Evolutionary conservation across 2,113 vertebrate genomes (phyloP).

Genomic region (Marcusenius ussheri): DNA sequence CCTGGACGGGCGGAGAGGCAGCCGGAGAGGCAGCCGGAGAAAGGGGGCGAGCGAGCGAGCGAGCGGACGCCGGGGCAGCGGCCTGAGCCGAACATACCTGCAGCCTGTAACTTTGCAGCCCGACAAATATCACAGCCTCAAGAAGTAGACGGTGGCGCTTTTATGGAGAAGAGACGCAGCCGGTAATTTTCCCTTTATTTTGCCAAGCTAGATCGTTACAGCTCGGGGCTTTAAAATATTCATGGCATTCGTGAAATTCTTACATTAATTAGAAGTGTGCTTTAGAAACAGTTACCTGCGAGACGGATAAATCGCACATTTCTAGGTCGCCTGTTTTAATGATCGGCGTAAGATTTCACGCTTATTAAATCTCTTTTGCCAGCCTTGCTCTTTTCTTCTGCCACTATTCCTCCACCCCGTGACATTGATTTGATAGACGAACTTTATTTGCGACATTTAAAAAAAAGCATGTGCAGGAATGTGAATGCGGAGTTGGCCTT

Average conservation of each 20-base stretch:
- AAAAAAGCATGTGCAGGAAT: slow-evolving; percentile 5
- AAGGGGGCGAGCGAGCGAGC: slow-evolving; percentile 9
- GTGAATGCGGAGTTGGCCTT: background rate
- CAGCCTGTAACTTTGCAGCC: slow-evolving; percentile 20
- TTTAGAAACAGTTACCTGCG: background rate
- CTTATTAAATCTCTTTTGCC: background rate
- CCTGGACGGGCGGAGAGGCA: slow-evolving; percentile 20
- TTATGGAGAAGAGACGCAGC: slow-evolving; percentile 21
- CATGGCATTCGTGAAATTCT: background rate
- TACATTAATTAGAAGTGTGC: background rate
- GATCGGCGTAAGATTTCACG: background rate
- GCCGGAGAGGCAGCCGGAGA: slow-evolving; percentile 17
- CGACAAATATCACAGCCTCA: slow-evolving; percentile 15
- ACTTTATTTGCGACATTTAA: slow-evolving; percentile 20
- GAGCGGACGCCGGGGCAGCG: background rate
- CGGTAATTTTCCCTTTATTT: slow-evolving; percentile 16
- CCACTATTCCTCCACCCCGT: background rate
- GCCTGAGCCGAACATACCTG: background rate
- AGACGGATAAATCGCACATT: background rate
- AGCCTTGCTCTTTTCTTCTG: background rate
- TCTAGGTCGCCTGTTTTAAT: background rate
- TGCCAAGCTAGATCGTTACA: background rate
- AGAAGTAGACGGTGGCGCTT: background rate
- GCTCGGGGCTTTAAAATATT: background rate
- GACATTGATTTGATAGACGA: slow-evolving; percentile 24